These are phyloP conservation scores for Chlorocebus sabaeus DNA, from an alignment of 2,113 vertebrate species.

Conservation along the genomic window DNA sequence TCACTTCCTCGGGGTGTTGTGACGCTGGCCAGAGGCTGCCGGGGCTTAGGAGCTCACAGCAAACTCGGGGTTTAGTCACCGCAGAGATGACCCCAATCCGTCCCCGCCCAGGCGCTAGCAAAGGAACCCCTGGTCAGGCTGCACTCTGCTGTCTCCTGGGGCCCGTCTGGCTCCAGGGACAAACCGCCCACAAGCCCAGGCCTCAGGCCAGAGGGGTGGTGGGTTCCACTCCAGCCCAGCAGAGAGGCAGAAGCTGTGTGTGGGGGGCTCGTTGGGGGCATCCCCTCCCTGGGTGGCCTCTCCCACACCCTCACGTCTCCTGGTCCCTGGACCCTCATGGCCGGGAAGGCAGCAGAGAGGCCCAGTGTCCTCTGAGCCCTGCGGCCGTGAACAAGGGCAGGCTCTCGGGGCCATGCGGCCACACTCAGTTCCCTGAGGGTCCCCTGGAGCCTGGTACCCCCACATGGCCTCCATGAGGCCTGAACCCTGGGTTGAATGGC, in stretches of 20 bases:
- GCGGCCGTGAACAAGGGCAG: background rate
- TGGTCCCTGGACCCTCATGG: background rate
- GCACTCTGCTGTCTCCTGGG: background rate
- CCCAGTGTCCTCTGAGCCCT: background rate
- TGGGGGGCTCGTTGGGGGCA: background rate
- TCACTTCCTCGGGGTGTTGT: background rate
- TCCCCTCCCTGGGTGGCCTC: background rate
- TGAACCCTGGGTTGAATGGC: background rate
- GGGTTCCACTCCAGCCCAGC: background rate
- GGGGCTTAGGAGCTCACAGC: background rate
- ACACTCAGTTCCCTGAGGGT: background rate
- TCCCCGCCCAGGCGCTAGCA: background rate
- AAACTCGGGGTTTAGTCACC: background rate
- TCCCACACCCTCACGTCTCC: background rate
- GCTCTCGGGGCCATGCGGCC: background rate
- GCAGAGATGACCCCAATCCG: background rate
- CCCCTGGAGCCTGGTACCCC: no score
- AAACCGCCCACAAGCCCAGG: background rate
- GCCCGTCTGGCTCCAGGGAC: background rate
- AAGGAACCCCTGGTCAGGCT: background rate
- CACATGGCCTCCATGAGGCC: background rate
- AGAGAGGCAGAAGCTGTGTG: background rate
- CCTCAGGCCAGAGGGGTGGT: background rate
- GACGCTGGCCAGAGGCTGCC: background rate
- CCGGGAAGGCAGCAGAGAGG: background rate